phyloP scores from a whole-genome alignment of 2,113 vertebrate species.

The Oostethus manadensis region DNA sequence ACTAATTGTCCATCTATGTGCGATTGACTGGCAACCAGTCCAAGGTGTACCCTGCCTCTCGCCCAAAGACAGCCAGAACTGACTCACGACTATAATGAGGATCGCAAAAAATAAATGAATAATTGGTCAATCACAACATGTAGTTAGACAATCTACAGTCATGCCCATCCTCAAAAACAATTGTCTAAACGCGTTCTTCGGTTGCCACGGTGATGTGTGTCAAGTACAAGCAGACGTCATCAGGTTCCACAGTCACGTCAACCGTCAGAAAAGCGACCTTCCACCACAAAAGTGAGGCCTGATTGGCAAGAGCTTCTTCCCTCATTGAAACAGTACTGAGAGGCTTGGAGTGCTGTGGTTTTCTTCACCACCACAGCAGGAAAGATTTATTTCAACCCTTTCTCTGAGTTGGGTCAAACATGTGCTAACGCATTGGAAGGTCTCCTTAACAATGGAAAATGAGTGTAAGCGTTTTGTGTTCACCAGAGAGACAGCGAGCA shows the following conservation, averaged over 20 bases:
- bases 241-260: neutral
- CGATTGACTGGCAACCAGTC: too few species aligned
- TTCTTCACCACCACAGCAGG: conserved; percentile 16
- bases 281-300: neutral
- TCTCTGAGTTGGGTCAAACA: conserved; percentile 15
- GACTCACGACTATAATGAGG: too few species aligned
- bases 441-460: conserved; percentile 42
- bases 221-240: conserved; percentile 5
- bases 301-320: conserved; percentile 11
- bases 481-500: conserved; percentile 11
- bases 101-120: too few species aligned
- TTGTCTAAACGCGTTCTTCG: too few species aligned
- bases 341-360: conserved; percentile 19
- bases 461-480: conserved; percentile 20
- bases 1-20: too few species aligned
- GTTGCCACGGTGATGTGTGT: neutral
- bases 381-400: conserved; percentile 27
- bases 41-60: too few species aligned
- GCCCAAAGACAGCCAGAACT: too few species aligned
- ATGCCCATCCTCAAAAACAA: too few species aligned
- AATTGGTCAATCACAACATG: too few species aligned
- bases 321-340: conserved; percentile 11
- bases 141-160: too few species aligned
- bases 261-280: conserved; percentile 4
- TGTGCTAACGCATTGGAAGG: conserved; percentile 7